Evolutionary conservation across 2,888 invertebrate genomes (phyloP).

Genomic region (Apotomis betuletana): DNA sequence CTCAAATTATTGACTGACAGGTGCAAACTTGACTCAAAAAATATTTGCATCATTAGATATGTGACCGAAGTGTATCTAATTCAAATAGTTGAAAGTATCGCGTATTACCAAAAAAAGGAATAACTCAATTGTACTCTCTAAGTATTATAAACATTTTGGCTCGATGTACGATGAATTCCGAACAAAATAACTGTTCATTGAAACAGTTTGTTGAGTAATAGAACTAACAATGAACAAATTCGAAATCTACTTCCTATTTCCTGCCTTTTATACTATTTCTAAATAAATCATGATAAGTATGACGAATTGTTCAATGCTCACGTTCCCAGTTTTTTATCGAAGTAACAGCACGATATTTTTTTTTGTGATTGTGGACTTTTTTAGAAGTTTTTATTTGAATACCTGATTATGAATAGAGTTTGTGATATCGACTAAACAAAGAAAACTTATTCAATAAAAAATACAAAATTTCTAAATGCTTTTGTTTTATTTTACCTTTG

Average conservation of each 20-base stretch:
- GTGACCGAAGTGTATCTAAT: too few species aligned
- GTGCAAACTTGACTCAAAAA: too few species aligned
- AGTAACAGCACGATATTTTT: constrained; percentile 30
- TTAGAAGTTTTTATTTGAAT: constrained; percentile 77
- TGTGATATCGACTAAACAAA: constrained; percentile 74
- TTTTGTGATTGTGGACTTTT: constrained; percentile 54
- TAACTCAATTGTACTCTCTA: constrained; percentile 9
- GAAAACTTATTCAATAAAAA: constrained; percentile 81
- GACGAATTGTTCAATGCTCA: constrained; percentile 25
- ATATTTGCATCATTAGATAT: too few species aligned
- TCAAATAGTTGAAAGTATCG: too few species aligned
- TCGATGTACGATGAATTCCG: constrained; percentile 16
- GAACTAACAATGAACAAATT: constrained; percentile 41
- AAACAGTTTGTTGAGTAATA: constrained; percentile 23
- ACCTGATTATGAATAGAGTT: constrained; percentile 73
- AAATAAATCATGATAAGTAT: constrained; percentile 26
- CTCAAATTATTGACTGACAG: too few species aligned
- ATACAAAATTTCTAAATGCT: constrained; percentile 73
- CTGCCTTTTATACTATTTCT: constrained; percentile 59
- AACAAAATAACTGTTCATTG: constrained; percentile 11
- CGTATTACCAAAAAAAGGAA: constrained; percentile 8
- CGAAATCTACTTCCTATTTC: constrained; percentile 66
- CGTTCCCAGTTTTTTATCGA: constrained; percentile 28
- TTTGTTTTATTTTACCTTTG: constrained; percentile 48
- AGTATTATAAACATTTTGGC: constrained; percentile 3